Conservation (phyloP, 2,797 vertebrate species). For the Onychomys torridus region DNA sequence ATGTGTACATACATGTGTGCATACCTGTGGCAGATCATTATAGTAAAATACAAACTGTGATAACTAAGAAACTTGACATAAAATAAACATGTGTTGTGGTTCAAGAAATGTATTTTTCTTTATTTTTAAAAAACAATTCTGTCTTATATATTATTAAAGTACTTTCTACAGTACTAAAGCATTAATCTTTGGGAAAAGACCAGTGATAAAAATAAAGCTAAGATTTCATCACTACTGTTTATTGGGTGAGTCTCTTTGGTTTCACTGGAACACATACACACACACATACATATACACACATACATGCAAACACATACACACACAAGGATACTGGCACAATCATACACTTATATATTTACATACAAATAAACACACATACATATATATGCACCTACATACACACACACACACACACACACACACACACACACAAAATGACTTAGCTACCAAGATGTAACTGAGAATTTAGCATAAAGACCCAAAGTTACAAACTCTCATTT, state of each 20-base stretch:
- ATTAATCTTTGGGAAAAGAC: not conserved
- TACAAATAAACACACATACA: not conserved
- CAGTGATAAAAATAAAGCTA: not conserved
- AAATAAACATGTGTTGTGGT: not conserved
- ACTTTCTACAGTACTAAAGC: not conserved
- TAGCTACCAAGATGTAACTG: not conserved
- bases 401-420: too few relatives aligned
- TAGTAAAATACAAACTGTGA: not conserved
- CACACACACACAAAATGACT: not conserved
- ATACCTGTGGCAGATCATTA: not conserved
- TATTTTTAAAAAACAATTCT: slow-evolving; percentile 34
- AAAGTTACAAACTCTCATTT: not conserved
- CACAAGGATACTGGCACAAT: not conserved
- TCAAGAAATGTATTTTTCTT: slow-evolving; percentile 7
- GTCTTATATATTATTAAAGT: not conserved
- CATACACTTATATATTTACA: not conserved
- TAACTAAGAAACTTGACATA: not conserved
- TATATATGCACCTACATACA: not conserved
- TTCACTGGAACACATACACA: not conserved
- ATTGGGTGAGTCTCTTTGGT: not conserved
- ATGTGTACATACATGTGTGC: too few relatives aligned
- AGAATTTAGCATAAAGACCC: not conserved
- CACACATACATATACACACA: not conserved
- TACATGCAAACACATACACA: not conserved
- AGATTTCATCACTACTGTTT: not conserved